These are phyloP conservation scores for Ctenochaetus hawaiiensis DNA, from an alignment of 2,797 vertebrate genomes.

Conservation along the genomic window DNA sequence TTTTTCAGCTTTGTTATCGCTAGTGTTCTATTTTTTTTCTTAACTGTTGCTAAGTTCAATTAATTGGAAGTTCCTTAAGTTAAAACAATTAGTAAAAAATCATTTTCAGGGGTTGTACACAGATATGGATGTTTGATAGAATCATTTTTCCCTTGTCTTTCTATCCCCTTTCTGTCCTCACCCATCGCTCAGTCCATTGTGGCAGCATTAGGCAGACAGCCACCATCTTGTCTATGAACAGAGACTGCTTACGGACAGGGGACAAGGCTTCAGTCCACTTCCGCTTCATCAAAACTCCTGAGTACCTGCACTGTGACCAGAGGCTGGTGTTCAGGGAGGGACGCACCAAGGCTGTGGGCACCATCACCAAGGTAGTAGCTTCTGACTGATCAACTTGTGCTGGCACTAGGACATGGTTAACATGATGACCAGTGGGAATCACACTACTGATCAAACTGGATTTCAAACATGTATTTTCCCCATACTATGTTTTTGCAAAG, in stretches of 20 bases:
- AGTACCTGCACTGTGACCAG: constrained; percentile 96
- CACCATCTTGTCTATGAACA: constrained; percentile 98
- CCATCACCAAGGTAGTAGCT: constrained; percentile 93
- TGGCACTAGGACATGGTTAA: neutral
- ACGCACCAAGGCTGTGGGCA: constrained; percentile 97
- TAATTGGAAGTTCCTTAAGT: neutral
- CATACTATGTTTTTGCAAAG: neutral
- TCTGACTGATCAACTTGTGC: neutral
- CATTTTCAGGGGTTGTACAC: neutral
- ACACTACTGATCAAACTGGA: too few species aligned
- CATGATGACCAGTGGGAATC: too few species aligned
- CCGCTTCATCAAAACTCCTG: constrained; percentile 98
- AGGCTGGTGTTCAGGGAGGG: constrained; percentile 97
- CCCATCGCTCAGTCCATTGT: constrained; percentile 82
- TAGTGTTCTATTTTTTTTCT: too few species aligned
- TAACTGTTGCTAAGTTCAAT: neutral
- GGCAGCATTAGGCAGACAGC: constrained; percentile 98
- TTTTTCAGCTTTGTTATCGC: neutral
- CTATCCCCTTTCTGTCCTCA: neutral
- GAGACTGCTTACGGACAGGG: constrained; percentile 96
- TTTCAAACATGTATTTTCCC: neutral
- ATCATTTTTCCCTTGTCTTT: neutral
- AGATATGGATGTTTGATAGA: neutral
- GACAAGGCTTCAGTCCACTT: constrained; percentile 99
- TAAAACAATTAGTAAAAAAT: neutral